Percentiles rank a stretch among this genome's conserved stretches.
phyloP scores from a whole-genome alignment of 2,797 vertebrate genomes.

The Sarcophilus harrisii region DNA sequence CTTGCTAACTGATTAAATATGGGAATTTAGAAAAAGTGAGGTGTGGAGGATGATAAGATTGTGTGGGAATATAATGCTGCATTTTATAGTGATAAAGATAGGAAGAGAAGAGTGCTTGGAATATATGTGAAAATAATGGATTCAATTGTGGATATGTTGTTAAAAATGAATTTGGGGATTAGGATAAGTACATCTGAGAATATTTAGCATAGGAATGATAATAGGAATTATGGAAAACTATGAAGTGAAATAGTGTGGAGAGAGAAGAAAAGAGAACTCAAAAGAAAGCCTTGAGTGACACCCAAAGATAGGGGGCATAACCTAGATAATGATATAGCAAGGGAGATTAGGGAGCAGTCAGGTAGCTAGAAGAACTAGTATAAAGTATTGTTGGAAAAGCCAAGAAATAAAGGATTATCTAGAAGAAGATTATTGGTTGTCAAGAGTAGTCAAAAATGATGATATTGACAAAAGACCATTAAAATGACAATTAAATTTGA shows the following conservation, averaged over 20 bases:
- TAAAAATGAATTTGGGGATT: not conserved
- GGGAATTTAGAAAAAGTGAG: not conserved
- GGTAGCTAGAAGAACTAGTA: not conserved
- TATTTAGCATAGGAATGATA: not conserved
- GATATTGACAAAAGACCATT: too few species aligned
- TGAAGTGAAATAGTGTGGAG: too few species aligned
- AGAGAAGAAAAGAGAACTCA: too few species aligned
- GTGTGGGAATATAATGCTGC: not conserved
- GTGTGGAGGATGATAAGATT: not conserved
- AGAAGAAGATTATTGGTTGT: too few species aligned
- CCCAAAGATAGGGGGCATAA: not conserved
- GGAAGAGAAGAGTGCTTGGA: not conserved
- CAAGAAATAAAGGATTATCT: not conserved
- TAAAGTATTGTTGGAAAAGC: not conserved
- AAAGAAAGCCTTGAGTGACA: not conserved
- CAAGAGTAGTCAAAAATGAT: too few species aligned
- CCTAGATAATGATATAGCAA: too few species aligned
- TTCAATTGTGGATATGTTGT: not conserved
- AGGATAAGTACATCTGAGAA: not conserved
- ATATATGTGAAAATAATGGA: not conserved
- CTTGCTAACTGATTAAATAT: not conserved
- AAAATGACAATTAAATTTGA: too few species aligned
- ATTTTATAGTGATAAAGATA: too few species aligned
- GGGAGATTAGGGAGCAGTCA: not conserved
- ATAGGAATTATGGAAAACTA: not conserved